Base-by-base conservation (phyloP, 92 coral and sea anemone genomes). In the Anthopleura xanthogrammica region DNA sequence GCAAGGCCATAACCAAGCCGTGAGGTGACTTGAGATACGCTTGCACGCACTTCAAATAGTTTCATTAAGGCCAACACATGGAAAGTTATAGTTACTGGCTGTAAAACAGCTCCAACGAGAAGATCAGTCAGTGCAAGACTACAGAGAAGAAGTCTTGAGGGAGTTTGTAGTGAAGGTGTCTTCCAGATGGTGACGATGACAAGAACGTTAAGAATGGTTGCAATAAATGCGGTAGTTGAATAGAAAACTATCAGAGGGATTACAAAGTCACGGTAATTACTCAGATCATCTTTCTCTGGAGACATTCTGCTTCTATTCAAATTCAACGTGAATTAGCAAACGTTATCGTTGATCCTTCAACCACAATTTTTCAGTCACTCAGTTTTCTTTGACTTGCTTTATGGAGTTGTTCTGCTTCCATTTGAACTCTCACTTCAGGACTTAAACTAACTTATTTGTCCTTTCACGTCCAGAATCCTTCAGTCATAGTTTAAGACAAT, bases 71-170 rank as follows among this genome's bases (percentile, higher is more conserved):
- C 81, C 16, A 43, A 29, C 22, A 24, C 0, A 57, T 55, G 40
- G n/a, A 22, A 23, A 16, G 56, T 41, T 3, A 57, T 57, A 58
- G 50, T 24, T 12, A 56, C 29, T n/a, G 81, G 70, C 11, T 78
- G 70, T 29, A 1, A 7, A 10, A 78, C 22, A 23, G 50, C 58
- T 23, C 81, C 81, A 23, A 41, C 6, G 16, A 78, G 42, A 17
- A 78, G 60, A 62, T 78, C 81, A 9, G 52, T 78, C 29, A 57
- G 42, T 3, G 70, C 81, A 57, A 78, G 72, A 62, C 62, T 78
- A 12, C 29, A 58, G 4, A 78, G 65, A 3, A 78, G 81, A 55
- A 78, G 16, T 12, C 41, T 54, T 16, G 81, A 78, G 7, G 81
- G 81, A 17, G 58, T 78, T 23, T 46, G 20, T n/a, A 78, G 48